Evolutionary conservation across 2,888 invertebrate genomes (phyloP), one percentile per base, ranked within the genome.

Genomic region (Drosophila borealis): DNA sequence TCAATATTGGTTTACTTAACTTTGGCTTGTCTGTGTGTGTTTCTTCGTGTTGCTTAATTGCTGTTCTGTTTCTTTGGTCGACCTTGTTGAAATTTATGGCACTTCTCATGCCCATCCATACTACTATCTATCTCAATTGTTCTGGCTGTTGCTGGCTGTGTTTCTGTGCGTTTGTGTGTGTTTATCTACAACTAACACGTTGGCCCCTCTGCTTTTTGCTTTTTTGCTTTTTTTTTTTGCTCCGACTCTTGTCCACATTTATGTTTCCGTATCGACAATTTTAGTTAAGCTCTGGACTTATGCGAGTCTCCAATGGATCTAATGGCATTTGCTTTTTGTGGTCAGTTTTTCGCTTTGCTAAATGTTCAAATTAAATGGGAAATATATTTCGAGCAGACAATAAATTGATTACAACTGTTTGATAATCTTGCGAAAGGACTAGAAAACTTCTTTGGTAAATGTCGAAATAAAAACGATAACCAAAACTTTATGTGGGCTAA

Each of bases 21-120:
- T 42, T 53, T 63, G 19, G 44, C 44, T 59, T 68, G 45, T 25
- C 8, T 17, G 11, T 45, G 6, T 51, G 53, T 68, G 36, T 53
- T 81, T 81, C 74, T 66, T 78, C 29, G 71, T 65, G 65, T 65
- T 78, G 37, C 70, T 60, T 72, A 82, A 87, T 82, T 73, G 85
- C 56, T 78, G 44, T 68, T 64, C 55, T 53, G 49, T 62, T 78
- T 62, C 66, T 33, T 72, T 61, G 45, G 65, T 80, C 88, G 82
- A 82, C 82, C 82, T 82, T 82, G 81, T 73, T 55, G 41, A 81
- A 82, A 82, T 88, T 82, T 82, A 88, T 79, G 78, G 49, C 48
- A 62, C 65, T 73, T 78, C 61, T 50, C 51, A 74, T 55, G 70
- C 63, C 45, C 61, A 69, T 53, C 51, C 59, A 53, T 29, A 2